phyloP scores from a whole-genome alignment of 2,888 invertebrate genomes.

The Quadriops clusia region DNA sequence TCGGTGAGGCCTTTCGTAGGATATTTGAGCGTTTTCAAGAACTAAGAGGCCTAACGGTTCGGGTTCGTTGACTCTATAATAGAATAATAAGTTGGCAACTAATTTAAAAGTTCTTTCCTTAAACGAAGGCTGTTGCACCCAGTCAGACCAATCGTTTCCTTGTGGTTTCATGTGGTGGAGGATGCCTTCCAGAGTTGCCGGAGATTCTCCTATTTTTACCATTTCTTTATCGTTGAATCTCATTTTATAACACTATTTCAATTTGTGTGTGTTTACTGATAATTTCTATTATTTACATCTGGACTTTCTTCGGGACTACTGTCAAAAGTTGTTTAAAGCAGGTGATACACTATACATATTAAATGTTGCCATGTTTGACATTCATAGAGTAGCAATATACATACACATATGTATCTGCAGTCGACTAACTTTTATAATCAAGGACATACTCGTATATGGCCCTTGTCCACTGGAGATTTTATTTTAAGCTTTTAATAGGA shows the following conservation, averaged over 20 bases:
- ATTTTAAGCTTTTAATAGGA: no score
- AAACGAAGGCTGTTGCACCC: slow-evolving; percentile 39
- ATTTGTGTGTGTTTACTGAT: no score
- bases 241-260: slow-evolving; percentile 39
- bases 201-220: slow-evolving; percentile 47
- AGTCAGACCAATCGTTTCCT: slow-evolving; percentile 41
- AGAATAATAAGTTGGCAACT: slow-evolving; percentile 62
- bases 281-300: no score
- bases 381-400: no score
- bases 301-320: no score
- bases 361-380: no score
- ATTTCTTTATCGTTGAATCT: slow-evolving; percentile 62
- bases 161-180: slow-evolving; percentile 55
- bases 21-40: slow-evolving; percentile 58
- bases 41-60: slow-evolving; percentile 63
- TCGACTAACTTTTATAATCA: no score
- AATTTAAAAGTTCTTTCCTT: slow-evolving; percentile 71
- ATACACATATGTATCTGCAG: no score
- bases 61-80: slow-evolving; percentile 56
- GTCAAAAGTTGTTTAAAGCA: no score
- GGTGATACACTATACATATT: no score
- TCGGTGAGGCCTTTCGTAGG: slow-evolving; percentile 52
- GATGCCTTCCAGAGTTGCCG: slow-evolving; percentile 55
- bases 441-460: no score
- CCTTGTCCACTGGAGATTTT: no score